Evolutionary conservation across 2,113 vertebrate genomes (phyloP).

Genomic region (Polyodon spathula): DNA sequence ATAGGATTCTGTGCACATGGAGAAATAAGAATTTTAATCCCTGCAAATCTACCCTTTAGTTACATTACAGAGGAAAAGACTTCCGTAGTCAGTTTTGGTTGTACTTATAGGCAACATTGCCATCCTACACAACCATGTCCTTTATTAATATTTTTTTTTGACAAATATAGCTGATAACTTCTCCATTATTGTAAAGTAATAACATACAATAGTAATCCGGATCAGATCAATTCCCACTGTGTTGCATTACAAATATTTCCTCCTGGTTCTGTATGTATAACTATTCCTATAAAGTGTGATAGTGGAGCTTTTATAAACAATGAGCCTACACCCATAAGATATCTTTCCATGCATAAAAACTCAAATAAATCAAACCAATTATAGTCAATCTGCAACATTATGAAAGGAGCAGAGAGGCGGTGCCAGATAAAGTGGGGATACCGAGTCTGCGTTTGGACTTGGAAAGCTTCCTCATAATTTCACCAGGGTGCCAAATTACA

Average conservation of each 20-base stretch:
- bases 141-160: conserved; percentile 42
- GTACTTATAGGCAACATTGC: too few relatives aligned
- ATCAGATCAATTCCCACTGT: conserved; percentile 44
- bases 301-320: conserved; percentile 14
- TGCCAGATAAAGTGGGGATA: conserved; percentile 26
- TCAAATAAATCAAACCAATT: not conserved
- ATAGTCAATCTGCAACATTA: not conserved
- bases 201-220: conserved; percentile 51
- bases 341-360: not conserved
- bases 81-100: too few relatives aligned
- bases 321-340: not conserved
- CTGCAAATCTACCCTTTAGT: too few relatives aligned
- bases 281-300: conserved; percentile 23
- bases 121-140: too few relatives aligned
- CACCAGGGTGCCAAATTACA: conserved; percentile 33
- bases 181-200: conserved; percentile 26
- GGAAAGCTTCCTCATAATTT: conserved; percentile 40
- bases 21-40: too few relatives aligned
- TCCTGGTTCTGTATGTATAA: not conserved
- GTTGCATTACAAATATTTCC: conserved; percentile 12
- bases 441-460: conserved; percentile 29
- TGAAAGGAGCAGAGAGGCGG: not conserved
- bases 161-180: conserved; percentile 32
- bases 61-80: too few relatives aligned
- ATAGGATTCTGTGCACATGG: too few relatives aligned